Base-by-base conservation (phyloP, 2,797 vertebrate genomes). In the Menidia menidia region DNA sequence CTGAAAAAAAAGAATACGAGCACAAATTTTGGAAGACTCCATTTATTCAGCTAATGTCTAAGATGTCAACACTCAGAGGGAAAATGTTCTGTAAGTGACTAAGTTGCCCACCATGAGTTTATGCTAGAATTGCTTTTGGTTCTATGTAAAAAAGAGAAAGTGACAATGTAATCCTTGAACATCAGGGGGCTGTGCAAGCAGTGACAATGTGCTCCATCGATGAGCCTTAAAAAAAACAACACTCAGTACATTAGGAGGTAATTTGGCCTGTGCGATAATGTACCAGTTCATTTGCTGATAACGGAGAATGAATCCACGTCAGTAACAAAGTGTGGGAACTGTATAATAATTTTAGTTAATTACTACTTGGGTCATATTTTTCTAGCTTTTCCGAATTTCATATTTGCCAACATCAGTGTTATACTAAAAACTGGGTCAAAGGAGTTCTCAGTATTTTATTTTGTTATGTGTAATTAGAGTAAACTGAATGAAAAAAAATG, bases 311-410 rank as follows among this genome's bases (percentile, higher is more conserved):
- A 18, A 18, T n/a, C 45, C 11, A 45, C 13, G 18, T n/a, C 45
- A 48, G 45, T n/a, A 48, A 18, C 45, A 56, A 54, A 69, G 45
- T 1, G 19, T 60, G 50, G 7, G 18, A 58, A 48, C 47, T 56
- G n/a, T 32, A 60, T 7, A 60, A 30, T 13, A 19, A 35, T 11
- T 35, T 4, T 1, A 1, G 2, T 30, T 31, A 19, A 54, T 43
- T 66, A 39, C 61, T 52, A 50, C 60, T 6, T 60, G 30, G 59
- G 41, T 62, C 43, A 31, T 39, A 43, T 47, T 68, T 64, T 47
- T 65, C 16, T 64, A 25, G 42, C 42, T 13, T 42, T 11, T 5
- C 42, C 25, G 31, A 18, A 56, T 0, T 16, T 48, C 16, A 15
- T 18, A 0, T 30, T 31, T 48, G 31, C 19, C 43, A 12, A 68